Evolutionary conservation across 2,797 vertebrate genomes (phyloP).

Genomic region (Sciaenops ocellatus): DNA sequence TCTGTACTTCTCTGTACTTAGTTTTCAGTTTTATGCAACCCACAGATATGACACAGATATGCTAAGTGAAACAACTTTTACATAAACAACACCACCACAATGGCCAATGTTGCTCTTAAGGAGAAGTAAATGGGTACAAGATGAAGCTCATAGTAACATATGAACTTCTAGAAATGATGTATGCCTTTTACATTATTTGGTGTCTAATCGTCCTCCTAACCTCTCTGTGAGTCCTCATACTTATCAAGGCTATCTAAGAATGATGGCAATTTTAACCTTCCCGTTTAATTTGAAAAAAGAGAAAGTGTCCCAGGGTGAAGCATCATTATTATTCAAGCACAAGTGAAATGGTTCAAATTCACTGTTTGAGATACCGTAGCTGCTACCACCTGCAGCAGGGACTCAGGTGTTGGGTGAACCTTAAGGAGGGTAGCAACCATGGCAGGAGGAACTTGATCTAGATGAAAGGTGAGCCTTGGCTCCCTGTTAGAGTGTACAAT

Average conservation of each 20-base stretch:
- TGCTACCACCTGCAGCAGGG: slow-evolving; percentile 33
- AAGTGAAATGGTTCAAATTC: slow-evolving; percentile 50
- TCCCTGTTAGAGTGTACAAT: slow-evolving; percentile 23
- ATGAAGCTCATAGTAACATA: background rate
- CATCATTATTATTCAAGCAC: slow-evolving; percentile 47
- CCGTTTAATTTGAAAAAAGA: slow-evolving; percentile 27
- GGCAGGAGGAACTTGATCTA: slow-evolving; percentile 73
- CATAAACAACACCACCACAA: background rate
- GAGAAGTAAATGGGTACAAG: background rate
- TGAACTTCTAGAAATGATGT: background rate
- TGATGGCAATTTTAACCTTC: slow-evolving; percentile 4
- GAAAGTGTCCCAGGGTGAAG: slow-evolving; percentile 38
- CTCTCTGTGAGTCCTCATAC: background rate
- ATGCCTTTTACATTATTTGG: background rate
- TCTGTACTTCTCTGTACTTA: background rate
- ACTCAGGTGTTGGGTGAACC: slow-evolving; percentile 70
- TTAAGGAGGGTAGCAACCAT: slow-evolving; percentile 60
- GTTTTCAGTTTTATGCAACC: background rate
- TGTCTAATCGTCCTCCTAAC: background rate
- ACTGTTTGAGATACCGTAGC: slow-evolving; percentile 37
- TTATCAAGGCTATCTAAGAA: background rate
- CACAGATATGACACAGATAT: background rate
- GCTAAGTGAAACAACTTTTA: background rate
- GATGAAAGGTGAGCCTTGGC: slow-evolving; percentile 69
- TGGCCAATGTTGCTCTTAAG: background rate